Evolutionary conservation across 2,797 vertebrate species (phyloP), one percentile per base, ranked within the genome.

Genomic region (Gallirallus australis): DNA sequence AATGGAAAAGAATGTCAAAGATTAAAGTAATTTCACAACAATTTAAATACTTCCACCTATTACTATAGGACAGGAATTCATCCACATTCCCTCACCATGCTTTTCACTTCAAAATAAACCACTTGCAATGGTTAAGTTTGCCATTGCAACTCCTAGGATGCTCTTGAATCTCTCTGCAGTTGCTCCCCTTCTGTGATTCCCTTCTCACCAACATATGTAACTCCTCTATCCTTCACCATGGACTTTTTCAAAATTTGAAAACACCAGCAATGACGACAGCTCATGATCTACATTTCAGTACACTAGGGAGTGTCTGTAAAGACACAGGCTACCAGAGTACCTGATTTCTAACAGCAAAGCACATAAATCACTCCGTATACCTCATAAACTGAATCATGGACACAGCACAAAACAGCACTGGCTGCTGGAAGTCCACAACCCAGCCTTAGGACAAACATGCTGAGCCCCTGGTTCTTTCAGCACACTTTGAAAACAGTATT

Each of bases 1-100:
- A 93, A 72, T 82, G 81, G 60, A 96, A 93, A 94, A 75, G 25
- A 40, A 90, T 82, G 85, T 93, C 68, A 73, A 86, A 92, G 45
- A 98, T 97, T 98, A 98, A 98, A 96, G 65, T 96, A 10, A 86
- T 97, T 97, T 97, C 35, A 21, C 92, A 95, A 96, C 86, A 82
- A 89, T 35, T 61, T 75, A 50, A 93, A 91, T 39, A 11, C 59
- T 94, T 93, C 93, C 4, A 64, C 63, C 45, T 95, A 54, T 93
- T 96, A 63, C 63, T 61, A 10, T 0, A 8, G 9, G 12, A 56
- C 31, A 66, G 75, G 64, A 79, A 79, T 71, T 40, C 31, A 88
- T 65, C 33, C 79, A 75, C 5, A 5, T 61, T 48, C 40, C 40
- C 61, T 57, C 57, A 77, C 14, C 37, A 71, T 1, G 0, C 24